A percentile compares a stretch with the other conserved stretches of the same genome.
These are phyloP conservation scores for Salvelinus fontinalis DNA, from an alignment of 2,113 vertebrate genomes.

Conservation along the genomic window DNA sequence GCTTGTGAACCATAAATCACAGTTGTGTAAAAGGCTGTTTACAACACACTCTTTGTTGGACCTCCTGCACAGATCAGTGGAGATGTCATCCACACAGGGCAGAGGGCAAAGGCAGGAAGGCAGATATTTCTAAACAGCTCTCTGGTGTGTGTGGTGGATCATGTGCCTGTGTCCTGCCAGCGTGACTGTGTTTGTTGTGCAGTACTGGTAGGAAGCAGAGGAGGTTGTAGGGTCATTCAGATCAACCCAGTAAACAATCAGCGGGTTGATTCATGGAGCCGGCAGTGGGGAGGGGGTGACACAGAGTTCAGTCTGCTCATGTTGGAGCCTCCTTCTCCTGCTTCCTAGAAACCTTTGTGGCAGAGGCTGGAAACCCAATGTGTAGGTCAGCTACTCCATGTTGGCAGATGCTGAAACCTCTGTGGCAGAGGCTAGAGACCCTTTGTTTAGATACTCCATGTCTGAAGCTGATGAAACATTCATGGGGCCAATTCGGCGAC, in stretches of 20 bases:
- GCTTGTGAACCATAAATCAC: not conserved
- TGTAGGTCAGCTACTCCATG: constrained; percentile 24
- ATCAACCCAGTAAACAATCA: constrained; percentile 14
- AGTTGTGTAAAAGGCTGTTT: not conserved
- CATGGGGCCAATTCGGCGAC: constrained; percentile 57
- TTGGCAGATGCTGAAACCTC: constrained; percentile 36
- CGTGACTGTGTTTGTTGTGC: not conserved
- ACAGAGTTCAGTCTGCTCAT: constrained; percentile 26
- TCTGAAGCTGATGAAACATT: constrained; percentile 68
- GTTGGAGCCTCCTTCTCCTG: constrained; percentile 26
- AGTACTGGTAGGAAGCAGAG: not conserved
- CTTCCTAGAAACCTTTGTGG: constrained; percentile 18
- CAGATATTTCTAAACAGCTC: not conserved
- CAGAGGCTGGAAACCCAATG: constrained; percentile 25
- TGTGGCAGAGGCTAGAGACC: constrained; percentile 22
- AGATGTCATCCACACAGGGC: not conserved
- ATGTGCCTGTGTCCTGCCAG: not conserved
- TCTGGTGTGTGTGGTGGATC: constrained; percentile 2
- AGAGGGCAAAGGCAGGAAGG: not conserved
- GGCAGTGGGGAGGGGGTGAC: constrained; percentile 24
- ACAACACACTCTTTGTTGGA: not conserved
- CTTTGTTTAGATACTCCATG: constrained; percentile 55
- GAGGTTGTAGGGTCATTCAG: constrained; percentile 15
- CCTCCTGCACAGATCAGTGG: not conserved
- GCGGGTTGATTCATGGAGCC: constrained; percentile 13